These are phyloP conservation scores for Colossoma macropomum DNA, from an alignment of 2,113 vertebrate species.

Conservation along the genomic window DNA sequence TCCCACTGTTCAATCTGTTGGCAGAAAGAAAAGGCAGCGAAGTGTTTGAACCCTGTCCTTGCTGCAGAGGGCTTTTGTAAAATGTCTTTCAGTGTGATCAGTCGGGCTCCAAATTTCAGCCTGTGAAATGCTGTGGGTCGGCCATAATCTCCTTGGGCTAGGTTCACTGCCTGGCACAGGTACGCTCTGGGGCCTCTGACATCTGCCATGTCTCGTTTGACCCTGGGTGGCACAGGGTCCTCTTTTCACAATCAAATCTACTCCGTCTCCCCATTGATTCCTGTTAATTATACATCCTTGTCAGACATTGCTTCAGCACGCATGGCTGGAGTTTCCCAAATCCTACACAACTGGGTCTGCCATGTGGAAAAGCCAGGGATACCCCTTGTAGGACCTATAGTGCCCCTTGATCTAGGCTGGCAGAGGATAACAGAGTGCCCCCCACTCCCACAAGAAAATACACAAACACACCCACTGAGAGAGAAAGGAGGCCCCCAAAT, in stretches of 20 bases:
- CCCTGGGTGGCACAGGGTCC: conserved; percentile 56
- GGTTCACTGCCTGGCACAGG: conserved; percentile 44
- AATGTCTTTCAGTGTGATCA: conserved; percentile 49
- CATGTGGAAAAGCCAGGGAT: conserved; percentile 65
- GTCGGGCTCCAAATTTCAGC: conserved; percentile 63
- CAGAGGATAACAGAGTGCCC: conserved; percentile 58
- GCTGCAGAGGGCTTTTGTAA: conserved; percentile 51
- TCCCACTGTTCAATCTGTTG: conserved; percentile 37
- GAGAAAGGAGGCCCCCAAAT: conserved; percentile 36
- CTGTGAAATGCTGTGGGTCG: conserved; percentile 69
- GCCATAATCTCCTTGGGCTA: conserved; percentile 71
- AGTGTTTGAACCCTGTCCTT: conserved; percentile 34
- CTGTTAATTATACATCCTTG: conserved; percentile 61
- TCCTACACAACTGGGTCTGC: conserved; percentile 62
- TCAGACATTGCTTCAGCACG: conserved; percentile 38
- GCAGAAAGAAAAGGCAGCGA: conserved; percentile 31
- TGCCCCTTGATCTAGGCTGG: conserved; percentile 60
- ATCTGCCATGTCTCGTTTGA: conserved; percentile 54
- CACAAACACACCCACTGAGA: conserved; percentile 57
- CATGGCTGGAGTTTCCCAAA: conserved; percentile 55
- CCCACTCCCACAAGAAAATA: conserved; percentile 62
- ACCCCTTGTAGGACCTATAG: conserved; percentile 49
- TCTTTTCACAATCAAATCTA: conserved; percentile 47
- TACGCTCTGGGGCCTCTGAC: conserved; percentile 36
- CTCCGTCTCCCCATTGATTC: conserved; percentile 50